Conservation (phyloP, 64 coral and sea anemone genomes). For the Dendronephthya gigantea region DNA sequence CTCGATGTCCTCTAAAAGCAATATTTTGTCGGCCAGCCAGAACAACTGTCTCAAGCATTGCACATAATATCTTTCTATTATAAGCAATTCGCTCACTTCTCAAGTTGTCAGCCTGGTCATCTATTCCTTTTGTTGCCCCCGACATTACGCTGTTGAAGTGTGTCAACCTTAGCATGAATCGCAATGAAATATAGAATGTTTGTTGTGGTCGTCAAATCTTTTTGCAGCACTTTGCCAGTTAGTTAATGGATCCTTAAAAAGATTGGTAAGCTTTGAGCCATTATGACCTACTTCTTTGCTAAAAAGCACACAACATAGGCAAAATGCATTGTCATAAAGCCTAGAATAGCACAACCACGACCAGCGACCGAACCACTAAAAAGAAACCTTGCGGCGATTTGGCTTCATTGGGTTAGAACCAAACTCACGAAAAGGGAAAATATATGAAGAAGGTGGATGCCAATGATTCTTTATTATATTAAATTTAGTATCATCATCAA, state of each 20-base stretch:
- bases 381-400: background rate
- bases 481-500: constrained; percentile 2
- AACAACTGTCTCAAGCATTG: too few species aligned
- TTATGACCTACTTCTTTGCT: background rate
- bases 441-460: background rate
- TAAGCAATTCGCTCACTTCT: background rate
- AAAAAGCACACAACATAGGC: background rate
- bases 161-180: background rate
- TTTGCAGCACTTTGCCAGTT: background rate
- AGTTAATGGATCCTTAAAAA: background rate
- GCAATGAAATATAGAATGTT: background rate
- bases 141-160: background rate
- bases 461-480: constrained; percentile 16
- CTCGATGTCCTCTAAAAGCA: constrained; percentile 34
- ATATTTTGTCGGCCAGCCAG: background rate
- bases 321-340: background rate
- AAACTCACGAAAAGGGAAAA: constrained; percentile 1
- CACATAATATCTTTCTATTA: background rate
- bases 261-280: background rate
- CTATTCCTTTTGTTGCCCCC: background rate
- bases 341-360: background rate
- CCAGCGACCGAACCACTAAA: background rate
- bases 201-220: background rate
- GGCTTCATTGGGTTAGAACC: background rate
- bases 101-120: background rate